Percentiles rank a stretch among this genome's conserved stretches.
Conservation (phyloP, 2,113 vertebrate genomes). For the Thermophis baileyi region DNA sequence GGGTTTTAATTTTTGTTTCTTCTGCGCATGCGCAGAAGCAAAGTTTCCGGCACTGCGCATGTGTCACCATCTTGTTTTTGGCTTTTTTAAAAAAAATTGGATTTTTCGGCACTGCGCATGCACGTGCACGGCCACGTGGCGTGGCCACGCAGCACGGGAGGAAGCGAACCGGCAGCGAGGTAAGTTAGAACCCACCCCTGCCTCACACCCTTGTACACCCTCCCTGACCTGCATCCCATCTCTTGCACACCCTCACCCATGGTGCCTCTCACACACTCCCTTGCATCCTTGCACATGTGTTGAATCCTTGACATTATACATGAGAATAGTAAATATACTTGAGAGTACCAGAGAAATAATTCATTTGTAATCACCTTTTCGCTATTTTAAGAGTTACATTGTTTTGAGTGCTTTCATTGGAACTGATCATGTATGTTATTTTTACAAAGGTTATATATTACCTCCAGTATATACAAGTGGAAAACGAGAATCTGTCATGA, state of each 20-base stretch:
- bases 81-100: too few relatives aligned
- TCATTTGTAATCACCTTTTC: not conserved
- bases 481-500: slow-evolving; percentile 36
- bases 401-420: not conserved
- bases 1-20: too few relatives aligned
- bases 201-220: not conserved
- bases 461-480: slow-evolving; percentile 28
- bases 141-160: too few relatives aligned
- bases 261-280: not conserved
- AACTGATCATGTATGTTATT: slow-evolving; percentile 4
- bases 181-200: too few relatives aligned
- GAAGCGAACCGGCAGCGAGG: too few relatives aligned
- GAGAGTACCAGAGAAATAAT: not conserved
- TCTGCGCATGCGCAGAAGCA: too few relatives aligned
- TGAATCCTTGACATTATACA: not conserved
- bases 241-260: not conserved
- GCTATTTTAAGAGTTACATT: not conserved
- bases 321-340: not conserved
- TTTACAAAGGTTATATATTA: slow-evolving; percentile 49
- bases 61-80: too few relatives aligned
- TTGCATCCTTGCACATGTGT: not conserved
- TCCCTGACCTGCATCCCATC: not conserved
- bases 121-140: too few relatives aligned
- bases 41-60: too few relatives aligned
- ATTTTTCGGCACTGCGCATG: too few relatives aligned